Conservation (phyloP, 2,888 invertebrate species). For the Amblyjoppa fuscipennis region DNA sequence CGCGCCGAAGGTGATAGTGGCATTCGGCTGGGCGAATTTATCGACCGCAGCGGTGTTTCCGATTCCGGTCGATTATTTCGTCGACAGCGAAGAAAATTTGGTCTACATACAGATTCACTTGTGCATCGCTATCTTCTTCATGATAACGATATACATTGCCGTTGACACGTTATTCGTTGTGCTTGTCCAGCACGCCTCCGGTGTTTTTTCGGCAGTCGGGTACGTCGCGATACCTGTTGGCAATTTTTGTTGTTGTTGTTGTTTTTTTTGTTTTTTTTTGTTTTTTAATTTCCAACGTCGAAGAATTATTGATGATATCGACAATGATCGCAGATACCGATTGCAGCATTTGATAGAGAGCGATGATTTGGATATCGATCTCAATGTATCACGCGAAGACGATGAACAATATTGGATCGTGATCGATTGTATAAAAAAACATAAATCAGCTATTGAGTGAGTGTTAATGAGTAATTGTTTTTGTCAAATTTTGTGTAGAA, state of each 20-base stretch:
- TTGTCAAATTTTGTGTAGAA: background rate
- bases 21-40: constrained; percentile 7
- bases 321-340: background rate
- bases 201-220: constrained; percentile 27
- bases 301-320: background rate
- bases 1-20: constrained; percentile 10
- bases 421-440: background rate
- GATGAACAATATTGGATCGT: constrained; percentile 10
- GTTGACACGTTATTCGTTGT: constrained; percentile 46
- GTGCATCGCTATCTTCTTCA: constrained; percentile 1
- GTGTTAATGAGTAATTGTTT: background rate
- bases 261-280: too few species aligned
- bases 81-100: constrained; percentile 33
- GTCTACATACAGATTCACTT: constrained; percentile 18
- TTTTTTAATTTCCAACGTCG: background rate
- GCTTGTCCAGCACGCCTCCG: constrained; percentile 37
- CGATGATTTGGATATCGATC: background rate
- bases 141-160: constrained; percentile 25
- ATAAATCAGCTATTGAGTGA: constrained; percentile 25
- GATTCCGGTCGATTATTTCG: constrained; percentile 31
- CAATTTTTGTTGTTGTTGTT: background rate
- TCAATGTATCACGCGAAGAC: background rate
- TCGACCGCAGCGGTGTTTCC: constrained; percentile 11
- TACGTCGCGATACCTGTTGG: background rate
- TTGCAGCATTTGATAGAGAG: constrained; percentile 9